These are phyloP conservation scores for Chaetophractus vellerosus DNA, from an alignment of 2,797 vertebrate species.

Conservation along the genomic window DNA sequence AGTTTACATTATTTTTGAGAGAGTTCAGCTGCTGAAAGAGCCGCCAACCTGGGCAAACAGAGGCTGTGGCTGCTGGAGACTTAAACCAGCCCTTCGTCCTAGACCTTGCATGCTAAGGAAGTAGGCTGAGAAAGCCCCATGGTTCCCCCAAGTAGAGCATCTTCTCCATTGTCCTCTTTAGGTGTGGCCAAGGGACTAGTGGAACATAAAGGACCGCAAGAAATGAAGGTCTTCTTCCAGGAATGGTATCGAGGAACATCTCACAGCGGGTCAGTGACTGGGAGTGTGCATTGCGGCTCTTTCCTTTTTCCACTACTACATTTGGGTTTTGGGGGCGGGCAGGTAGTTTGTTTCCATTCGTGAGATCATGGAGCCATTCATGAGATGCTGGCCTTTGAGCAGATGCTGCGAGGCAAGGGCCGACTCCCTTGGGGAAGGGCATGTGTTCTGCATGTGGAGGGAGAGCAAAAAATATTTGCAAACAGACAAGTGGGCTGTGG, in stretches of 20 bases:
- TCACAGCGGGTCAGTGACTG: no score
- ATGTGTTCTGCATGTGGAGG: no score
- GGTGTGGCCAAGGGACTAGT: background rate
- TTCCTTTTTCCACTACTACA: no score
- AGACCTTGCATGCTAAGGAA: background rate
- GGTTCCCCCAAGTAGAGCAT: background rate
- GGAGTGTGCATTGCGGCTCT: background rate
- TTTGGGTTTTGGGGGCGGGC: no score
- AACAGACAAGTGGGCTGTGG: background rate
- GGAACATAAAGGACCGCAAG: background rate
- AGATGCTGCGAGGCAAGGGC: background rate
- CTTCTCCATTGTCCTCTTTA: background rate
- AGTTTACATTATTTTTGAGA: background rate
- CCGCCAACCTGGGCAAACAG: background rate
- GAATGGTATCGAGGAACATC: background rate
- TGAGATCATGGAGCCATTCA: background rate
- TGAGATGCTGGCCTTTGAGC: background rate
- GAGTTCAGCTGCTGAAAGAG: background rate
- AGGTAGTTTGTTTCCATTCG: background rate
- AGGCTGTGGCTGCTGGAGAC: rapidly evolving
- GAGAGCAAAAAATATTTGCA: background rate
- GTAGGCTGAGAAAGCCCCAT: background rate
- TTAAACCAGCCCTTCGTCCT: background rate
- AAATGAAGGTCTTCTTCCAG: rapidly evolving
- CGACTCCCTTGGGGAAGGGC: background rate